Conservation (phyloP, 2,113 vertebrate species). For the Nesogale talazaci region DNA sequence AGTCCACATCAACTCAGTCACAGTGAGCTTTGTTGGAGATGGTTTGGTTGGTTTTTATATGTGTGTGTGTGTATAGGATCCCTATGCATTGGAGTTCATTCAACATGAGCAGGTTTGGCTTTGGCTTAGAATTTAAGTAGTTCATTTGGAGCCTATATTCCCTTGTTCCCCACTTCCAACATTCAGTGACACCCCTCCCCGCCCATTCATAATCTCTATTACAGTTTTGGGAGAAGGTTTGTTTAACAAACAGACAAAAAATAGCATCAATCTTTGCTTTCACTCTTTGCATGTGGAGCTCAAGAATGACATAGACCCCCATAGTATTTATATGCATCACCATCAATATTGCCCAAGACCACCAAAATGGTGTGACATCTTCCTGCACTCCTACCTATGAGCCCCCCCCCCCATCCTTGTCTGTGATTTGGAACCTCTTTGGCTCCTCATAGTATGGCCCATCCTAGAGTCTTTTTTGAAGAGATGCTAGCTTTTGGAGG, state of each 20-base stretch:
- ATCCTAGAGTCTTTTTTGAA: neutral
- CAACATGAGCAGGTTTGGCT: no score
- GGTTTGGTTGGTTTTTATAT: no score
- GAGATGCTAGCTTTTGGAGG: neutral
- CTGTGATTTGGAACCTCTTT: neutral
- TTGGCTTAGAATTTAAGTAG: no score
- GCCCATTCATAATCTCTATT: neutral
- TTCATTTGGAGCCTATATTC: neutral
- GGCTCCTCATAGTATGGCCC: neutral
- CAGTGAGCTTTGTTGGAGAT: no score
- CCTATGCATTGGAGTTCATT: no score
- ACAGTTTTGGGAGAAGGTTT: neutral
- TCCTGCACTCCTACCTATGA: no score
- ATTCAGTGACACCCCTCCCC: neutral
- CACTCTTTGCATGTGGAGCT: neutral
- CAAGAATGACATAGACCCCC: neutral
- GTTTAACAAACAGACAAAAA: neutral
- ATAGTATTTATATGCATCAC: no score
- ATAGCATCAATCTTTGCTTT: neutral
- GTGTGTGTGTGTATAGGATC: no score
- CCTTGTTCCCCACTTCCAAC: neutral
- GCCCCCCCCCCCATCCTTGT: neutral
- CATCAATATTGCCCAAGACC: neutral
- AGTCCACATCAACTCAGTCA: no score
- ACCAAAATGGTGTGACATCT: fast-evolving